These are phyloP conservation scores for Pica pica DNA, from an alignment of 2,113 vertebrate genomes.

Conservation along the genomic window DNA sequence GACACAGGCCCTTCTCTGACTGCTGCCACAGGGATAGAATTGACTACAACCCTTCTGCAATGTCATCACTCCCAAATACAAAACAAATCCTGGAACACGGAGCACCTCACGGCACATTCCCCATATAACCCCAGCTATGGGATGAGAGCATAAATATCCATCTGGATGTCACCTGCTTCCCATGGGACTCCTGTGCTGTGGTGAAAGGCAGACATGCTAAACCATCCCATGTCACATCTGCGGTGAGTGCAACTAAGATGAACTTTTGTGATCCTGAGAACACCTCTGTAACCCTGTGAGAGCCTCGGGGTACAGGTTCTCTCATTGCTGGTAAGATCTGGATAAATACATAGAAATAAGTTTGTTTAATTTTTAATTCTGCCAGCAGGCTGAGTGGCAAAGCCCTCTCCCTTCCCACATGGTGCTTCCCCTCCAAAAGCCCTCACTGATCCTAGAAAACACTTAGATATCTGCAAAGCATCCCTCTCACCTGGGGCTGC, in stretches of 20 bases:
- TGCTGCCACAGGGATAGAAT: not conserved
- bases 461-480: not conserved
- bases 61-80: not conserved
- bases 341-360: not conserved
- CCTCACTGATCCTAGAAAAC: not conserved
- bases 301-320: not conserved
- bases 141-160: not conserved
- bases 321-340: not conserved
- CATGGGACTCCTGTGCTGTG: accelerated
- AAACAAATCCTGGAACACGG: not conserved
- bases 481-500: not conserved
- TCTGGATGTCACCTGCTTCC: not conserved
- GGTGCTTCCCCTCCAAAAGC: not conserved
- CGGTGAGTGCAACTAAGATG: not conserved
- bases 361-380: not conserved
- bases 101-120: not conserved
- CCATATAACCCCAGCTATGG: not conserved
- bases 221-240: not conserved
- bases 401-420: not conserved
- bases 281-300: not conserved
- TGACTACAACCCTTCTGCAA: not conserved
- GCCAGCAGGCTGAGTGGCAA: not conserved
- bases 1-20: not conserved
- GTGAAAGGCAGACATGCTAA: not conserved
- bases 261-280: not conserved